Evolutionary conservation across 2,113 vertebrate species (phyloP).

Genomic region (Paraplagusia blochii): DNA sequence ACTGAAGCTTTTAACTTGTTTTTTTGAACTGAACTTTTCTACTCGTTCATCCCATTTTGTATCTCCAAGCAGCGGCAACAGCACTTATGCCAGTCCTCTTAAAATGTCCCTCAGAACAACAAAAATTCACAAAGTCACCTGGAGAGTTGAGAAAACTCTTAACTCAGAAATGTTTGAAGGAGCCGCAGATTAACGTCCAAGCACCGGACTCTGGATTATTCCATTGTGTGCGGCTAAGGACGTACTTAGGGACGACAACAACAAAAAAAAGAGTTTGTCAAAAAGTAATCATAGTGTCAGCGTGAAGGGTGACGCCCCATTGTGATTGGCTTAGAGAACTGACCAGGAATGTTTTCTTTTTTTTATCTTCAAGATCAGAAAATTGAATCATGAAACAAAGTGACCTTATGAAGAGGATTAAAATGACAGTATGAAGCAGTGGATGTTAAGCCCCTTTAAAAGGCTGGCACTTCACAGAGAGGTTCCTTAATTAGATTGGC

Average conservation of each 20-base stretch:
- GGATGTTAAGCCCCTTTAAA: constrained; percentile 55
- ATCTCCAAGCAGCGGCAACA: no score
- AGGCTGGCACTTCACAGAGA: constrained; percentile 53
- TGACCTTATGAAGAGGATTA: constrained; percentile 35
- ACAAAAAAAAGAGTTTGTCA: no score
- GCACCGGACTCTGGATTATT: constrained; percentile 54
- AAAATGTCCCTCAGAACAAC: constrained; percentile 19
- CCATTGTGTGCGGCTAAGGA: constrained; percentile 32
- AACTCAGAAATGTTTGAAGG: constrained; percentile 6
- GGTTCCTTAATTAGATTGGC: constrained; percentile 59
- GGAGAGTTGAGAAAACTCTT: constrained; percentile 22
- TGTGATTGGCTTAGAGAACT: constrained; percentile 36
- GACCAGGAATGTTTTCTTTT: constrained; percentile 21
- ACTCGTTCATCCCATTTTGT: constrained; percentile 6
- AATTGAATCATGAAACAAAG: constrained; percentile 57
- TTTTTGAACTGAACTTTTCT: constrained; percentile 6
- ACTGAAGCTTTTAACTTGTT: constrained; percentile 32
- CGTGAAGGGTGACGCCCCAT: constrained; percentile 26
- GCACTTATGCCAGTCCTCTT: not conserved
- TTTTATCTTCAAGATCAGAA: constrained; percentile 47
- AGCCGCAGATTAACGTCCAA: constrained; percentile 37
- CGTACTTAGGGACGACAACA: constrained; percentile 35
- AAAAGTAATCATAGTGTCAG: constrained; percentile 54
- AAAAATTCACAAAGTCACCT: constrained; percentile 31
- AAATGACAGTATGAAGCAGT: constrained; percentile 31